phyloP scores from a whole-genome alignment of 2,797 vertebrate genomes.

The Geotrypetes seraphini region DNA sequence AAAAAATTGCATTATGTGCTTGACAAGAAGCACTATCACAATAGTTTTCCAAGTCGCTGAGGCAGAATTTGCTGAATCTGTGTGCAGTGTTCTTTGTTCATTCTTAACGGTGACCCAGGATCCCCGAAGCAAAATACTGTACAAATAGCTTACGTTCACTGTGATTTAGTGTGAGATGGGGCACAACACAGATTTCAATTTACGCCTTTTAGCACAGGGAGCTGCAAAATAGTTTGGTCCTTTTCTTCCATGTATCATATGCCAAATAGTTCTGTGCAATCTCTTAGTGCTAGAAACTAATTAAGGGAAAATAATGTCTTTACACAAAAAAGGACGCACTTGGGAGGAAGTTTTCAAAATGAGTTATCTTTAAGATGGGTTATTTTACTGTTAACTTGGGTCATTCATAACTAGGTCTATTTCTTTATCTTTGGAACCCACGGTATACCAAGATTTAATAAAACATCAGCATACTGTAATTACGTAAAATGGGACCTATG shows the following conservation, averaged over 20 bases:
- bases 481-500: too few relatives aligned
- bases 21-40: constrained; percentile 40
- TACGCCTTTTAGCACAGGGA: constrained; percentile 18
- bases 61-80: constrained; percentile 34
- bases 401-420: too few relatives aligned
- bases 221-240: constrained; percentile 2
- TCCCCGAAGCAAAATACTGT: constrained; percentile 30
- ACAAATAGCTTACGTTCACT: constrained; percentile 28
- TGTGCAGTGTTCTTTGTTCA: constrained; percentile 31
- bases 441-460: too few relatives aligned
- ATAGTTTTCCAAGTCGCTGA: constrained; percentile 24
- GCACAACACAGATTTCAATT: constrained; percentile 18
- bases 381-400: too few relatives aligned
- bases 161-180: constrained; percentile 40
- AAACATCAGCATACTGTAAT: too few relatives aligned
- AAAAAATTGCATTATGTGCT: constrained; percentile 41
- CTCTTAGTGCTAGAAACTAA: too few relatives aligned
- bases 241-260: constrained; percentile 26
- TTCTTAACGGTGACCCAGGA: constrained; percentile 35
- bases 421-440: too few relatives aligned
- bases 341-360: too few relatives aligned
- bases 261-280: background rate
- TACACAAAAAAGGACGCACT: too few relatives aligned
- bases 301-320: too few relatives aligned
- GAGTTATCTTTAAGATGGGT: too few relatives aligned